Evolutionary conservation across 2,888 invertebrate species (phyloP), one percentile per base, ranked within the genome.

Genomic region (Tiliacea citrago): DNA sequence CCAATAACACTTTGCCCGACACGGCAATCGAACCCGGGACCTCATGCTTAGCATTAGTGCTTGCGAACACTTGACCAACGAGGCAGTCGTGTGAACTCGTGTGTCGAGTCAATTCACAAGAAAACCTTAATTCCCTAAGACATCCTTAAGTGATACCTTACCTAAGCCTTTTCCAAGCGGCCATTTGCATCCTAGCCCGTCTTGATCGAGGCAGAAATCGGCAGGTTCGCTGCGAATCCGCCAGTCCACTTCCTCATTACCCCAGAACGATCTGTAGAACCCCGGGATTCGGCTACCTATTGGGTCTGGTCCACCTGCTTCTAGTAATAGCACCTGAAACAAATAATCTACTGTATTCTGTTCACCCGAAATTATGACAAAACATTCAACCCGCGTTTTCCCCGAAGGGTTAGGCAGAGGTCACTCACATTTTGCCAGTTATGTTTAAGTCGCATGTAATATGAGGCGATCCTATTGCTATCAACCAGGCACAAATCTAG

Each of bases 111-210:
- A 7, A 55, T 55, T 24, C 53, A 53, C 10, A 53, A 55, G 53
- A 45, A 49, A 53, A n/a, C n/a, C 51, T 51, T n/a, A 12, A 53
- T n/a, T n/a, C 2, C 12, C 12, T 53, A 53, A 53, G n/a, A n/a
- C n/a, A 53, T 53, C n/a, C 53, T n/a, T n/a, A n/a, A n/a, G n/a
- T n/a, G n/a, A n/a, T n/a, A n/a, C n/a, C n/a, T 29, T 62, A 84
- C 96, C 99, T 0, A 99, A 94, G 35, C 96, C 97, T 92, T 98
- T 98, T 21, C 98, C 98, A 61, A 98, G 93, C 0, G 97, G 97
- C 98, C 98, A 98, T n/a, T 89, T 88, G 88, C 97, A 97, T 0
- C 97, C 95, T 53, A 95, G 92, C 12, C 95, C 96, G 0, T 94
- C 94, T 88, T 95, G 96, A 62, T 97, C 97, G n/a, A 97, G 95